Evolutionary conservation across 2,888 invertebrate species (phyloP).

Genomic region (Lagria hirta): DNA sequence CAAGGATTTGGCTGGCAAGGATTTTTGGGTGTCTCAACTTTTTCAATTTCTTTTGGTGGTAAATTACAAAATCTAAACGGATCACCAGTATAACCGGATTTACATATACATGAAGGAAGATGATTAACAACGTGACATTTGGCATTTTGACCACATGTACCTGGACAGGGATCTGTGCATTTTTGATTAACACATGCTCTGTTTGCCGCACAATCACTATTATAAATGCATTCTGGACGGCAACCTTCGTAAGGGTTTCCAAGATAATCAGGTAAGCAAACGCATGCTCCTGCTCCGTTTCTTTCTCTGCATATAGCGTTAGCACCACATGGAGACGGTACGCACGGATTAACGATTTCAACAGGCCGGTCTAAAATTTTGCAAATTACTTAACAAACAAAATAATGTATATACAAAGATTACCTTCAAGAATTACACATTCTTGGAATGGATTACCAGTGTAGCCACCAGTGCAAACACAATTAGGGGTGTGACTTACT

Average conservation of each 20-base stretch:
- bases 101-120: slow-evolving; percentile 72
- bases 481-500: slow-evolving; percentile 74
- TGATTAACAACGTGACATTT: slow-evolving; percentile 77
- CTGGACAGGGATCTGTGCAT: slow-evolving; percentile 73
- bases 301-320: slow-evolving; percentile 64
- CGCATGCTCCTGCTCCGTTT: slow-evolving; percentile 65
- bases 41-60: slow-evolving; percentile 45
- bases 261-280: slow-evolving; percentile 63
- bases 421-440: slow-evolving; percentile 53
- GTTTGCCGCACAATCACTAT: slow-evolving; percentile 70
- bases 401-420: not conserved
- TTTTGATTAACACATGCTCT: slow-evolving; percentile 71
- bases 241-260: slow-evolving; percentile 76
- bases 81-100: slow-evolving; percentile 64
- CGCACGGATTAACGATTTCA: slow-evolving; percentile 60
- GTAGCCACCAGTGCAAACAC: slow-evolving; percentile 67
- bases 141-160: slow-evolving; percentile 70
- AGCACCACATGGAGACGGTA: slow-evolving; percentile 67
- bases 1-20: slow-evolving; percentile 76
- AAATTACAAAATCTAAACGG: slow-evolving; percentile 49
- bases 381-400: too few relatives aligned
- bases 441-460: slow-evolving; percentile 71
- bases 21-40: slow-evolving; percentile 48
- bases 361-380: slow-evolving; percentile 34
- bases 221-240: slow-evolving; percentile 71